A percentile compares a stretch with the other conserved stretches of the same genome.
Evolutionary conservation across 2,888 invertebrate species (phyloP).

Genomic region (Lampropteryx suffumata): DNA sequence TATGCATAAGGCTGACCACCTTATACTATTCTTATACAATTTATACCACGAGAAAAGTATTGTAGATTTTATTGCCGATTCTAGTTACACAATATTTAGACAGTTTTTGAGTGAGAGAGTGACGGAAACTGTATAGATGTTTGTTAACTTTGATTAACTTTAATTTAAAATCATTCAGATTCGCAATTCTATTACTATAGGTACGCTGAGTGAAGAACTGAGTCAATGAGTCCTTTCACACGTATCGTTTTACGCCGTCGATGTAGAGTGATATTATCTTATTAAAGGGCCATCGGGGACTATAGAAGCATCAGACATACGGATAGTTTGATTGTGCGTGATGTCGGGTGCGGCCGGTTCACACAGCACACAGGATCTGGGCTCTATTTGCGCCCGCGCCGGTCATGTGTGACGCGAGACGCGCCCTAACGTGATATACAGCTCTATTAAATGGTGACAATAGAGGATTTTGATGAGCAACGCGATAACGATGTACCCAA

Average conservation of each 20-base stretch:
- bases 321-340: constrained; percentile 49
- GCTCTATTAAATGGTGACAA: constrained; percentile 35
- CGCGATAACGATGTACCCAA: constrained; percentile 24
- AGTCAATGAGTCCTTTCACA: constrained; percentile 34
- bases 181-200: constrained; percentile 20
- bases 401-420: constrained; percentile 63
- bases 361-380: constrained; percentile 77
- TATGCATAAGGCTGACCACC: background rate
- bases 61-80: too few species aligned
- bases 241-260: constrained; percentile 10
- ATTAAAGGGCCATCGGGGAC: constrained; percentile 32
- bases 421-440: constrained; percentile 57
- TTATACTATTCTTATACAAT: too few species aligned
- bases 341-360: constrained; percentile 62
- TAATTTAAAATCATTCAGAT: constrained; percentile 12
- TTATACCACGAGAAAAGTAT: too few species aligned
- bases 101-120: too few species aligned
- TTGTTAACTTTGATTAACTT: background rate
- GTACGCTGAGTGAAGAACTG: constrained; percentile 16
- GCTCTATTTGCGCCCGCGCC: constrained; percentile 74
- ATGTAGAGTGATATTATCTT: constrained; percentile 32
- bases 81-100: too few species aligned
- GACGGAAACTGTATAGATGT: background rate
- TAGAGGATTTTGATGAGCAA: constrained; percentile 26
- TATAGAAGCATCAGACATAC: constrained; percentile 32